A percentile compares a stretch with the other conserved stretches of the same genome.
phyloP scores from a whole-genome alignment of 2,797 vertebrate species.

The Discoglossus pictus region DNA sequence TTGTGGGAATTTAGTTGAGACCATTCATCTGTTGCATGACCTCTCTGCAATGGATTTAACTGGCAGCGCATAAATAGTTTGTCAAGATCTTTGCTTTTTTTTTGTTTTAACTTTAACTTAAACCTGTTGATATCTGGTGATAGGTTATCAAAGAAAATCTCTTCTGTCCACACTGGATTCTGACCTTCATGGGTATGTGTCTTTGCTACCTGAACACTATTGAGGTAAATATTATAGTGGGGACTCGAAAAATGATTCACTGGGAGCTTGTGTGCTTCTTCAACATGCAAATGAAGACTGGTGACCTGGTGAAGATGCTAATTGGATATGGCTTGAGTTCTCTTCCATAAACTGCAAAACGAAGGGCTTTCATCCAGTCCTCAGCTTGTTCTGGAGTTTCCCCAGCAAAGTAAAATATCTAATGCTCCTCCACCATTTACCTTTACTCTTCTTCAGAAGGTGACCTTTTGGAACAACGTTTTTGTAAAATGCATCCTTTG shows the following conservation, averaged over 20 bases:
- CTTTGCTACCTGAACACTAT: slow-evolving; percentile 95
- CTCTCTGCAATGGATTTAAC: slow-evolving; percentile 88
- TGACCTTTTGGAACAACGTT: slow-evolving; percentile 99
- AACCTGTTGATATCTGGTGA: slow-evolving; percentile 97
- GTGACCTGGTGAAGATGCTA: slow-evolving; percentile 97
- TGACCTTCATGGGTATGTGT: slow-evolving; percentile 95
- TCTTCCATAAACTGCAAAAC: slow-evolving; percentile 95
- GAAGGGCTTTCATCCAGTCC: slow-evolving; percentile 99
- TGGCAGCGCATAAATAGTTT: slow-evolving; percentile 99
- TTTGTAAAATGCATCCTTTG: slow-evolving; percentile 98
- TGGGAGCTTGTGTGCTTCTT: slow-evolving; percentile 98
- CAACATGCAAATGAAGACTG: slow-evolving; percentile 93
- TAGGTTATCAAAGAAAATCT: slow-evolving; percentile 97
- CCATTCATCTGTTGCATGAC: slow-evolving; percentile 97
- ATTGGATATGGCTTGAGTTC: slow-evolving; percentile 86
- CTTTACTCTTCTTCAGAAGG: slow-evolving; percentile 97
- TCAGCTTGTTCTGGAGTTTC: slow-evolving; percentile 93
- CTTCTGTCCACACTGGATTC: slow-evolving; percentile 97
- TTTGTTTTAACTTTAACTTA: slow-evolving; percentile 97
- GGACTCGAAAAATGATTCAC: slow-evolving; percentile 95
- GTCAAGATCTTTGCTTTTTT: slow-evolving; percentile 99
- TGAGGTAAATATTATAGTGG: slow-evolving; percentile 97
- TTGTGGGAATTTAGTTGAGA: slow-evolving; percentile 96
- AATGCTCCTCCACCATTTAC: slow-evolving; percentile 99
- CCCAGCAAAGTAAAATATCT: slow-evolving; percentile 98